A percentile compares a stretch with the other conserved stretches of the same genome.
Conservation (phyloP, 2,888 invertebrate species). For the Frankliniella fusca region DNA sequence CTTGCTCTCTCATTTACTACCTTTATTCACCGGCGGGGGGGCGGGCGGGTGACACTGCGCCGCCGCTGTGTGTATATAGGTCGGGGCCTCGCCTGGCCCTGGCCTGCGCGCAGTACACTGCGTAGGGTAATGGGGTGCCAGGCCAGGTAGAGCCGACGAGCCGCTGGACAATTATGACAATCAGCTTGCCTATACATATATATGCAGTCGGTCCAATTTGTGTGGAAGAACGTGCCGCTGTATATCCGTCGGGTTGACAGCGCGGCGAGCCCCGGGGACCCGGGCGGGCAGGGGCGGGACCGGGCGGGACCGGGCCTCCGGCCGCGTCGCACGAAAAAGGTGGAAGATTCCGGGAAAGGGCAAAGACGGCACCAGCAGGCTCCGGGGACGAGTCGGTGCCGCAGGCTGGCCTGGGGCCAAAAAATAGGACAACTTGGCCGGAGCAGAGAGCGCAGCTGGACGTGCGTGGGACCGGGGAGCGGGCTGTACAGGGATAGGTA, state of each 20-base stretch:
- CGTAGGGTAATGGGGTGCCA: neutral
- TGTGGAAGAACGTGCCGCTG: neutral
- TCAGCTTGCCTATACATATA: neutral
- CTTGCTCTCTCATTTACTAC: slow-evolving; percentile 20
- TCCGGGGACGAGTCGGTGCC: no score
- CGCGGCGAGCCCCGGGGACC: neutral
- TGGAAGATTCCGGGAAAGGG: neutral
- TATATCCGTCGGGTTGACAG: neutral
- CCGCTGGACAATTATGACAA: slow-evolving; percentile 12
- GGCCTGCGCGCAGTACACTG: neutral
- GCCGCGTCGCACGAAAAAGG: neutral
- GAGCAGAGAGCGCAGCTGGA: neutral
- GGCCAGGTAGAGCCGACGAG: neutral
- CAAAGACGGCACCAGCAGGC: neutral
- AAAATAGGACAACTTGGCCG: neutral
- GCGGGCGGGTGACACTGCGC: neutral
- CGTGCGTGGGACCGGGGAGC: neutral
- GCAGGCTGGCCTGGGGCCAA: no score
- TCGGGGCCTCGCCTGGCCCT: neutral
- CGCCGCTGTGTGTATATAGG: neutral
- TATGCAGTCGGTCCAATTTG: neutral
- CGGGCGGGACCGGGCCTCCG: neutral
- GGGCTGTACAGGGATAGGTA: no score
- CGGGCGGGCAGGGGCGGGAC: neutral
- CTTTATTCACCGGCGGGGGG: neutral